Evolutionary conservation across 2,113 vertebrate genomes (phyloP).

Genomic region (Sturnira hondurensis): DNA sequence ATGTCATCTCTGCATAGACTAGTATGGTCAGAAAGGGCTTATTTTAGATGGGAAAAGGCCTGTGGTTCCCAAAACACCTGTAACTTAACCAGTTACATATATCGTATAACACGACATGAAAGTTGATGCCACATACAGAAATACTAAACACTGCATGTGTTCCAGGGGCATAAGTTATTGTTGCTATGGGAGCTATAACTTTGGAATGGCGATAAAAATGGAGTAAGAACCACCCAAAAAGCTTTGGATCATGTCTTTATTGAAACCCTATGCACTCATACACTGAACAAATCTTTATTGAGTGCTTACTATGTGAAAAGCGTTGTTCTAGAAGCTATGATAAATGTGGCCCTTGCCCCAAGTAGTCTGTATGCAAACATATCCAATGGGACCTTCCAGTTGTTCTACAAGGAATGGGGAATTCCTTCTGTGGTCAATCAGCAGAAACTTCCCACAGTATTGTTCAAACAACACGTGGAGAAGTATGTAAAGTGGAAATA

Average conservation of each 20-base stretch:
- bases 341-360: background rate
- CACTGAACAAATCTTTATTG: slow-evolving; percentile 32
- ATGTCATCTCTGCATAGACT: background rate
- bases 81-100: slow-evolving; percentile 41
- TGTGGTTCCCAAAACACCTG: slow-evolving; percentile 32
- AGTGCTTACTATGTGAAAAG: slow-evolving; percentile 37
- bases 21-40: background rate
- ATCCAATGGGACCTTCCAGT: background rate
- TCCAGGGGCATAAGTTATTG: slow-evolving; percentile 22
- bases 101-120: slow-evolving; percentile 23
- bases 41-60: background rate
- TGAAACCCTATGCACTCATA: background rate
- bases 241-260: background rate
- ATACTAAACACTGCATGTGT: slow-evolving; percentile 52
- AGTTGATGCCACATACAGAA: slow-evolving; percentile 46
- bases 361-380: background rate
- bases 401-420: background rate
- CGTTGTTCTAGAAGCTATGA: background rate
- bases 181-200: slow-evolving; percentile 37
- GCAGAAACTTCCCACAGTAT: background rate
- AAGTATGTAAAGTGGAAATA: background rate
- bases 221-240: slow-evolving; percentile 1
- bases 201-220: slow-evolving; percentile 41
- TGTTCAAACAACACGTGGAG: background rate
- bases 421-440: background rate